These are phyloP conservation scores for Pteronura brasiliensis DNA, from an alignment of 2,113 vertebrate species.

Conservation along the genomic window DNA sequence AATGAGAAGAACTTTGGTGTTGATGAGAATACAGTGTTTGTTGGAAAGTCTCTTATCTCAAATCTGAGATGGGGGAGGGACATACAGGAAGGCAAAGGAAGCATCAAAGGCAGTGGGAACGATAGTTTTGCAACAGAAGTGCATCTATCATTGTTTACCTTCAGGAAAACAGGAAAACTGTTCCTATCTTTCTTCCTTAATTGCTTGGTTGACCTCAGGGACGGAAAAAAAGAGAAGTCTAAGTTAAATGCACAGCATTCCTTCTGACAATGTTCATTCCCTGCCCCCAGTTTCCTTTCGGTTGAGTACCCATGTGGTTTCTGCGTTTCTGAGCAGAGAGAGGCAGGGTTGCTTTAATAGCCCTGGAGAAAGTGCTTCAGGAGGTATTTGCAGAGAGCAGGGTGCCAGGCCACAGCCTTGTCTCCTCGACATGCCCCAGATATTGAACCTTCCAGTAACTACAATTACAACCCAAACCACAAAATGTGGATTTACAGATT, in stretches of 20 bases:
- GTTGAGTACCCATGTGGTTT: constrained; percentile 85
- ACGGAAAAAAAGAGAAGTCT: constrained; percentile 57
- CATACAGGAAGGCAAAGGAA: background rate
- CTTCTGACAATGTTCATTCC: constrained; percentile 60
- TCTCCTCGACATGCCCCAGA: constrained; percentile 93
- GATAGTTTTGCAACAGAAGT: constrained; percentile 44
- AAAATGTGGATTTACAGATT: constrained; percentile 96
- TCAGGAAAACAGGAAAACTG: constrained; percentile 79
- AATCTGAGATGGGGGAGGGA: constrained; percentile 33
- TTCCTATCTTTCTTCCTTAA: constrained; percentile 80
- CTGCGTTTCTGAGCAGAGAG: constrained; percentile 83
- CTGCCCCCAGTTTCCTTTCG: constrained; percentile 74
- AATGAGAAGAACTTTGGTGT: constrained; percentile 31
- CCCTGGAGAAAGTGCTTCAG: constrained; percentile 87
- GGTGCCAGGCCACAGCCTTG: constrained; percentile 93
- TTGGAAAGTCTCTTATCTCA: constrained; percentile 60
- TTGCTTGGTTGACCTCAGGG: constrained; percentile 82
- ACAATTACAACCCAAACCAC: constrained; percentile 96
- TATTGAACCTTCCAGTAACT: constrained; percentile 99
- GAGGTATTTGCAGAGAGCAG: constrained; percentile 87
- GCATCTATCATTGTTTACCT: constrained; percentile 79
- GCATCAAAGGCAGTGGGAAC: background rate
- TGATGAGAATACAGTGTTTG: constrained; percentile 40
- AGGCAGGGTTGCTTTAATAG: constrained; percentile 84
- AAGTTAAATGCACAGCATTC: constrained; percentile 81